phyloP scores from a whole-genome alignment of 2,888 invertebrate species.

The Pyrrhia umbra region DNA sequence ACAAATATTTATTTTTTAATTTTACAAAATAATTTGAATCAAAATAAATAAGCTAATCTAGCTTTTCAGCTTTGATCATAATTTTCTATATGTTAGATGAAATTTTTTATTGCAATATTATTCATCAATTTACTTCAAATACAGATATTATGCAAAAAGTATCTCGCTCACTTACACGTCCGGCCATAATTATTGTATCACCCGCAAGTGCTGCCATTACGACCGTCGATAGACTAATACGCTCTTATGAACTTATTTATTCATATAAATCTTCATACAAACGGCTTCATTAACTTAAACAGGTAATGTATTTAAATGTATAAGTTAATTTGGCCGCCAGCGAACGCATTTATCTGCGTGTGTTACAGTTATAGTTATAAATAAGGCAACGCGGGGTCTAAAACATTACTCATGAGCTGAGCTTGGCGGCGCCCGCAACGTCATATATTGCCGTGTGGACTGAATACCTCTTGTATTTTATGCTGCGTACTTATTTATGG shows the following conservation, averaged over 20 bases:
- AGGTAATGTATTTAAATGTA: slow-evolving; percentile 63
- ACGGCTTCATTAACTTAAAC: slow-evolving; percentile 69
- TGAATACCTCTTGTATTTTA: slow-evolving; percentile 63
- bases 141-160: slow-evolving; percentile 34
- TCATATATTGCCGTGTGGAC: slow-evolving; percentile 61
- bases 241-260: slow-evolving; percentile 57
- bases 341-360: slow-evolving; percentile 79
- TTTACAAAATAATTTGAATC: too few relatives aligned
- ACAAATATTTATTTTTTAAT: too few relatives aligned
- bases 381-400: slow-evolving; percentile 74
- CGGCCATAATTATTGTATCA: slow-evolving; percentile 55
- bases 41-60: too few relatives aligned
- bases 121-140: not conserved
- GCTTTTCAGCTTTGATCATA: not conserved
- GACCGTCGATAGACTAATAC: slow-evolving; percentile 53
- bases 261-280: slow-evolving; percentile 64
- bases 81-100: not conserved
- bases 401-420: slow-evolving; percentile 78
- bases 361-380: slow-evolving; percentile 85
- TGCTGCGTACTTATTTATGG: slow-evolving; percentile 65
- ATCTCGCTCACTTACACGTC: slow-evolving; percentile 32
- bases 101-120: not conserved
- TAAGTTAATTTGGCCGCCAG: slow-evolving; percentile 71
- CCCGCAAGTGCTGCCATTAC: slow-evolving; percentile 45
- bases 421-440: slow-evolving; percentile 68